phyloP scores from a whole-genome alignment of 2,888 invertebrate genomes.

The Sepioteuthis lessoniana region DNA sequence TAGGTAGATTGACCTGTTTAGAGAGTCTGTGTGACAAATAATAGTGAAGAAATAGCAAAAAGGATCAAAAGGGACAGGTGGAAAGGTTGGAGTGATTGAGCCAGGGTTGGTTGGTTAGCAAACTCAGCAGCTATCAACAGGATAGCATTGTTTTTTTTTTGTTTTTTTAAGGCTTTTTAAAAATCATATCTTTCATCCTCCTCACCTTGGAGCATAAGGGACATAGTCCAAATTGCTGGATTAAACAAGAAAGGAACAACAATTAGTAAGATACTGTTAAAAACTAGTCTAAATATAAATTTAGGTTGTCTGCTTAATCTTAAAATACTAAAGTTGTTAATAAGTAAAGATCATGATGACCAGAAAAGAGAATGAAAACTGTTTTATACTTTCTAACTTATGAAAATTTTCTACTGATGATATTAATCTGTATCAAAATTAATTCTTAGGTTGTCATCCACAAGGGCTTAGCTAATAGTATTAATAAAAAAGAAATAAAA shows the following conservation, averaged over 20 bases:
- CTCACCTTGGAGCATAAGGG: slow-evolving; percentile 45
- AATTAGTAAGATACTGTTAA: slow-evolving; percentile 47
- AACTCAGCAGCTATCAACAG: slow-evolving; percentile 38
- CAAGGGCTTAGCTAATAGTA: neutral
- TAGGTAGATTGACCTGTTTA: slow-evolving; percentile 33
- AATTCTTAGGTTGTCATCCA: neutral
- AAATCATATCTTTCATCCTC: slow-evolving; percentile 38
- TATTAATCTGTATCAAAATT: neutral
- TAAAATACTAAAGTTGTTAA: neutral
- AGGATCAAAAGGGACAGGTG: neutral
- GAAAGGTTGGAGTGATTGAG: slow-evolving; percentile 37
- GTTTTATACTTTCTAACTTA: neutral
- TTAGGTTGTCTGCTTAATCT: neutral
- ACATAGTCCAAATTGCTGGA: slow-evolving; percentile 49
- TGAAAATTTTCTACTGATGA: neutral
- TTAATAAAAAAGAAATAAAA: neutral
- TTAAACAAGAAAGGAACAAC: slow-evolving; percentile 48
- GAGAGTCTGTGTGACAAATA: neutral
- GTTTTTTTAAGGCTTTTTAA: neutral
- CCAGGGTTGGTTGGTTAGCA: slow-evolving; percentile 41
- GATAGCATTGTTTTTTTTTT: neutral
- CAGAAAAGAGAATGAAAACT: neutral
- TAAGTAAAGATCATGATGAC: neutral
- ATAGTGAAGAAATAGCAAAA: slow-evolving; percentile 16
- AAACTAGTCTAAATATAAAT: neutral